Base-by-base conservation (phyloP, 1,140 invertebrate species). In the Psix sp. region DNA sequence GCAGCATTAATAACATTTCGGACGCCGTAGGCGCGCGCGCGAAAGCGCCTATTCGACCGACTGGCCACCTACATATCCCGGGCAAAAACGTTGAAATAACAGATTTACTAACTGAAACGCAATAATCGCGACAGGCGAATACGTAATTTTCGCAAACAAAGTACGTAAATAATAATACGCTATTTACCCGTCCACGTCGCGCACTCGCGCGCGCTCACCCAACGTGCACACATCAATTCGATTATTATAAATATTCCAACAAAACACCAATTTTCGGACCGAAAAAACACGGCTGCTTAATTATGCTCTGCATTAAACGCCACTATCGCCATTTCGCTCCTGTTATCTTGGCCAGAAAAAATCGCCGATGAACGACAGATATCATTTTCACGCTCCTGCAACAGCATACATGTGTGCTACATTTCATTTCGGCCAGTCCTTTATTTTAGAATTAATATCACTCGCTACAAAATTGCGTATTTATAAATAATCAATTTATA, bases 71-170 rank as follows among this genome's bases (percentile, higher is more conserved):
- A 74, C 78, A 70, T 73, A 75, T 72, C 76, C 73, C 72, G 62
- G 66, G 65, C 80, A 84, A 84, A 85, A 83, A 85, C 80, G 80
- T 85, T 87, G 82, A 83, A 86, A 85, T 84, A 85, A 84, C 80
- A 81, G 77, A 80, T 82, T 70, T 73, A 56, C 79, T 82, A 84
- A 86, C 82, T 82, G 80, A 84, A 83, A 83, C 81, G 82, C 80
- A 87, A 86, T 86, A 84, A 87, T 86, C 83, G 83, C 80, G 74
- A 78, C 80, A 80, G 76, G 74, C 81, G 82, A 86, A 86, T 84
- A 84, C 80, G 81, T 86, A 86, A 86, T 87, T 86, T 86, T 85
- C 84, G 81, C 83, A 86, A 87, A 87, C 84, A 87, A 86, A 86
- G 83, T 84, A 80, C 78, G 82, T 82, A 86, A 86, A 86, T 87